Conservation (phyloP, 2,888 invertebrate species). For the Limnephilus marmoratus region DNA sequence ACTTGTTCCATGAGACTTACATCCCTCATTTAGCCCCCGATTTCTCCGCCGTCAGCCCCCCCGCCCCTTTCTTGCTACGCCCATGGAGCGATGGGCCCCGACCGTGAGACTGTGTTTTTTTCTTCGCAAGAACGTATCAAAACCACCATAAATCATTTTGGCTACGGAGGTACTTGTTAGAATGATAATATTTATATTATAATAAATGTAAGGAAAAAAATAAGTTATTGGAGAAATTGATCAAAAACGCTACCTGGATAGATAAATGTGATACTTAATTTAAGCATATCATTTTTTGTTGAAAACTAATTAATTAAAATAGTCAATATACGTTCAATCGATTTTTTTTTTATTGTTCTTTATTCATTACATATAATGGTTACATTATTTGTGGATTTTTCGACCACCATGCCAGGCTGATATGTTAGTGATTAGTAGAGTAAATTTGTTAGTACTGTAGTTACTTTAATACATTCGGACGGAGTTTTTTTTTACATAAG, state of each 20-base stretch:
- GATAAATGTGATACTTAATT: no score
- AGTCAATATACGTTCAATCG: no score
- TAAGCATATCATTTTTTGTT: no score
- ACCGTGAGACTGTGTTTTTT: not conserved
- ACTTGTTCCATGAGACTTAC: conserved; percentile 54
- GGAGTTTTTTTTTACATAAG: no score
- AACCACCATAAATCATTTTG: not conserved
- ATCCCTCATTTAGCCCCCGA: conserved; percentile 54
- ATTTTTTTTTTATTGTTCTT: no score
- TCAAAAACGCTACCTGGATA: not conserved
- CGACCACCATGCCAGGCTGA: no score
- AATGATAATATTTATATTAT: not conserved
- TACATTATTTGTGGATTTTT: no score
- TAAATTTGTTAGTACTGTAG: no score
- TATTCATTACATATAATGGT: no score
- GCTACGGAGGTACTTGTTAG: not conserved
- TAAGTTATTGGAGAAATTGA: not conserved
- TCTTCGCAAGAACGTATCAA: not conserved
- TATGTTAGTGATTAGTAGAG: no score
- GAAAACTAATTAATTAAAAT: no score
- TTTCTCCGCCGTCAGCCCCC: conserved; percentile 46
- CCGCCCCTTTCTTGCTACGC: conserved; percentile 32
- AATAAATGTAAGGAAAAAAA: not conserved
- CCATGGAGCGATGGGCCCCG: not conserved
- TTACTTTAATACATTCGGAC: no score